A percentile compares a stretch with the other conserved stretches of the same genome.
Evolutionary conservation across 1,140 invertebrate genomes (phyloP).

Genomic region (Cryptotermes secundus): DNA sequence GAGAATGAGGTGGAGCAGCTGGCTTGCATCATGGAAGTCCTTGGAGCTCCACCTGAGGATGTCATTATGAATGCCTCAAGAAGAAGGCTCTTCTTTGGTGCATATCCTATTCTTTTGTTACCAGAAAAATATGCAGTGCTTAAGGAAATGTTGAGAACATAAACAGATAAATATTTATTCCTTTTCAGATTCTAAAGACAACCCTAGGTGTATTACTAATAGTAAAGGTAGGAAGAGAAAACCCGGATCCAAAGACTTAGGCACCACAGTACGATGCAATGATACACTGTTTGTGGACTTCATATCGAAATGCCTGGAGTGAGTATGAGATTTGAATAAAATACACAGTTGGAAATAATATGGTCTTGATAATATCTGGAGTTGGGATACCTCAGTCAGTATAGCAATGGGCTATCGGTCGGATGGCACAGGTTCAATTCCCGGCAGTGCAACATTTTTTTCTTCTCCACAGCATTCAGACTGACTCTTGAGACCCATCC

Average conservation of each 20-base stretch:
- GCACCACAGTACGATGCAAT: slow-evolving; percentile 75
- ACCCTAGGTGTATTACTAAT: slow-evolving; percentile 88
- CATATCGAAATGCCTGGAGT: slow-evolving; percentile 88
- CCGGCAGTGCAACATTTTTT: no score
- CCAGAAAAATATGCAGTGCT: neutral
- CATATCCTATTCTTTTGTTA: slow-evolving; percentile 37
- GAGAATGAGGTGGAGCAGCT: slow-evolving; percentile 98
- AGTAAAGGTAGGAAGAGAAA: slow-evolving; percentile 86
- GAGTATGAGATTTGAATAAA: slow-evolving; percentile 50
- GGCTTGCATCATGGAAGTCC: slow-evolving; percentile 95
- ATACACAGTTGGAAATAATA: no score
- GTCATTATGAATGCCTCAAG: slow-evolving; percentile 76
- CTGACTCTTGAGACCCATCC: no score
- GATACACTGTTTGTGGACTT: slow-evolving; percentile 93
- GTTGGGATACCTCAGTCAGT: no score
- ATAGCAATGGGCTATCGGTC: no score
- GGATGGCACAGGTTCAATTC: no score
- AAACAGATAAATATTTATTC: slow-evolving; percentile 31
- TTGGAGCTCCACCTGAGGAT: slow-evolving; percentile 85
- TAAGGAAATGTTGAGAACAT: neutral
- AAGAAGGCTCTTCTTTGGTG: slow-evolving; percentile 82
- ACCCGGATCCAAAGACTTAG: slow-evolving; percentile 78
- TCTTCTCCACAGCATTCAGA: no score
- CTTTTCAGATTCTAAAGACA: slow-evolving; percentile 81
- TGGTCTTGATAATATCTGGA: no score